Conservation (phyloP, 1,140 invertebrate species). For the Samia ricini region DNA sequence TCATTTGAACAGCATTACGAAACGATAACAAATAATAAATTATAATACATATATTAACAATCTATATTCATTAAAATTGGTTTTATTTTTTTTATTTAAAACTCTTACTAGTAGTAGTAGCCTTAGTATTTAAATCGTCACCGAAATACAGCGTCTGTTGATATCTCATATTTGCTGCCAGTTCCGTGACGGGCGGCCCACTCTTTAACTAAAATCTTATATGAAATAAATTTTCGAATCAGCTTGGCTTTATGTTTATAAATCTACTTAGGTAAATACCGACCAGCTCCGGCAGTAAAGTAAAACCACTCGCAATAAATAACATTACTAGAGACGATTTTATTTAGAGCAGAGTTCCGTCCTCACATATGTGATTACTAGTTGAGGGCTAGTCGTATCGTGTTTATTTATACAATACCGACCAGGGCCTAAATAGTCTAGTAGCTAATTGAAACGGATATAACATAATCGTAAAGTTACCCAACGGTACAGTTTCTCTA, state of each 20-base stretch:
- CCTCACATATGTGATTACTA: constrained; percentile 12
- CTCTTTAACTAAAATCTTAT: background rate
- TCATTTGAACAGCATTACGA: no score
- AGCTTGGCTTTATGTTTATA: background rate
- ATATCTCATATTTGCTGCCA: no score
- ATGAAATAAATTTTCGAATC: background rate
- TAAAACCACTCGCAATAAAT: constrained; percentile 1
- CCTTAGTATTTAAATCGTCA: no score
- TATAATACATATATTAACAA: no score
- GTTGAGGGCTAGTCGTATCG: constrained; percentile 5
- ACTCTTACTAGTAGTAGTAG: no score
- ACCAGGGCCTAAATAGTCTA: constrained; percentile 12
- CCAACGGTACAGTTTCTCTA: background rate
- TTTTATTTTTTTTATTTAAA: no score
- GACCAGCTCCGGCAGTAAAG: background rate
- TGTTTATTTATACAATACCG: constrained; percentile 27
- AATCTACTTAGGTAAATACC: background rate
- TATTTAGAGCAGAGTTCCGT: constrained; percentile 9
- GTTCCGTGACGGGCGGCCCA: no score
- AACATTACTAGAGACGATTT: constrained; percentile 1
- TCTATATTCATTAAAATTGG: no score
- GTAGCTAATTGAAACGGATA: background rate
- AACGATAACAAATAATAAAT: no score
- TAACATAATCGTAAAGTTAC: background rate
- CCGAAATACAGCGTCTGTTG: no score